Conservation (phyloP, 2,888 invertebrate species). For the Lochmaea crataegi region DNA sequence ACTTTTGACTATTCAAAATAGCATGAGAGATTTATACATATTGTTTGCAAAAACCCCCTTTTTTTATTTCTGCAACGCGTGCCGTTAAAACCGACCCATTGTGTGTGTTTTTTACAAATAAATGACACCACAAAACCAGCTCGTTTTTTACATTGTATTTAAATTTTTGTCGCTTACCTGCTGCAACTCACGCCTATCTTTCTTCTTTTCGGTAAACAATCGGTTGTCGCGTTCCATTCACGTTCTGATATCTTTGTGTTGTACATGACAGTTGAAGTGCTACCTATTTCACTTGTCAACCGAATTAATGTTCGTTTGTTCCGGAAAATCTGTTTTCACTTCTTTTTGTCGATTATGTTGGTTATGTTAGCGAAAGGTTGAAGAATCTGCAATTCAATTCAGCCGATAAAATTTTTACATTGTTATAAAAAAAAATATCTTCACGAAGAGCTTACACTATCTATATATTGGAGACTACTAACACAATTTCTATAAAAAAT, state of each 20-base stretch:
- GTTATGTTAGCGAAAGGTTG: conserved; percentile 7
- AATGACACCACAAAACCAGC: background rate
- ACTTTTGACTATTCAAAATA: background rate
- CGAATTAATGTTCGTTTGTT: conserved; percentile 43
- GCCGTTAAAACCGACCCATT: conserved; percentile 1
- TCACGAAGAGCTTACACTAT: too few species aligned
- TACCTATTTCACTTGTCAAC: conserved; percentile 45
- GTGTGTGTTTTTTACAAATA: conserved; percentile 7
- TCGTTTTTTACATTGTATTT: conserved; percentile 44
- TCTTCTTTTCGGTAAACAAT: conserved; percentile 28
- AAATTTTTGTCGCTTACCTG: conserved; percentile 42
- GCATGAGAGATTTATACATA: background rate
- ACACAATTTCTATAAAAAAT: too few species aligned
- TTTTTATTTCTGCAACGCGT: background rate
- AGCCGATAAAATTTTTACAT: background rate
- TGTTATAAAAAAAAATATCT: background rate
- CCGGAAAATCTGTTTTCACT: conserved; percentile 29
- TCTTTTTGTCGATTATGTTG: conserved; percentile 30
- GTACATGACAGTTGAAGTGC: conserved; percentile 46
- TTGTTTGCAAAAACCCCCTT: background rate
- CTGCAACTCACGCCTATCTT: conserved; percentile 27
- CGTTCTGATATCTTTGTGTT: conserved; percentile 40
- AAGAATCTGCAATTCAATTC: conserved; percentile 32
- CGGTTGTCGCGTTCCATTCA: conserved; percentile 34
- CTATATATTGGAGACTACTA: too few species aligned